phyloP scores from a whole-genome alignment of 2,888 invertebrate species.

The Rhopalosiphum nymphaeae region DNA sequence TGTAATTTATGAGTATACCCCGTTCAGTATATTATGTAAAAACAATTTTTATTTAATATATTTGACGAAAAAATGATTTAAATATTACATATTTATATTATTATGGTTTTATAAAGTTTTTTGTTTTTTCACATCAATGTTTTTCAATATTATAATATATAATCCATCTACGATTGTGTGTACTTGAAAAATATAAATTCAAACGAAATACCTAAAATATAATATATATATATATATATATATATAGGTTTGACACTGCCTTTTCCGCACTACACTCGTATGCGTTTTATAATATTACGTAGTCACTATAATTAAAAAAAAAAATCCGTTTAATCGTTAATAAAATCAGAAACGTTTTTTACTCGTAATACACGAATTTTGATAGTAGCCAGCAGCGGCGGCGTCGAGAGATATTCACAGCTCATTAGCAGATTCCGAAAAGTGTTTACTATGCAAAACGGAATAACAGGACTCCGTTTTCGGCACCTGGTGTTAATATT shows the following conservation, averaged over 20 bases:
- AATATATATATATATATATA: too few relatives aligned
- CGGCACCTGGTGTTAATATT: slow-evolving; percentile 49
- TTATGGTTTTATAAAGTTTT: neutral
- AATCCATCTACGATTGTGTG: neutral
- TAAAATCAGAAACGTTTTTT: neutral
- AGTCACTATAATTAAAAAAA: neutral
- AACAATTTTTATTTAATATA: neutral
- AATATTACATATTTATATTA: neutral
- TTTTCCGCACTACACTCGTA: neutral
- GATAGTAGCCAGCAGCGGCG: neutral
- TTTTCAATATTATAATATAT: neutral
- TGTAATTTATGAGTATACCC: neutral
- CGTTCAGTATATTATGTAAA: neutral
- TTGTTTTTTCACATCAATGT: neutral
- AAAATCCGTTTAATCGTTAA: neutral
- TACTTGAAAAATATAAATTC: neutral
- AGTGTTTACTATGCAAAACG: slow-evolving; percentile 46
- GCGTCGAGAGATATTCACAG: slow-evolving; percentile 44
- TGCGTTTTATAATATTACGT: neutral
- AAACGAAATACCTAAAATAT: neutral
- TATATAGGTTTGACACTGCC: neutral
- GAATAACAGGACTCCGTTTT: slow-evolving; percentile 16
- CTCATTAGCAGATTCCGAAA: slow-evolving; percentile 54
- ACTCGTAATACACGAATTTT: neutral
- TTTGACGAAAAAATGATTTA: neutral